These are phyloP conservation scores for Sminthopsis crassicaudata DNA, from an alignment of 2,113 vertebrate species.

Conservation along the genomic window DNA sequence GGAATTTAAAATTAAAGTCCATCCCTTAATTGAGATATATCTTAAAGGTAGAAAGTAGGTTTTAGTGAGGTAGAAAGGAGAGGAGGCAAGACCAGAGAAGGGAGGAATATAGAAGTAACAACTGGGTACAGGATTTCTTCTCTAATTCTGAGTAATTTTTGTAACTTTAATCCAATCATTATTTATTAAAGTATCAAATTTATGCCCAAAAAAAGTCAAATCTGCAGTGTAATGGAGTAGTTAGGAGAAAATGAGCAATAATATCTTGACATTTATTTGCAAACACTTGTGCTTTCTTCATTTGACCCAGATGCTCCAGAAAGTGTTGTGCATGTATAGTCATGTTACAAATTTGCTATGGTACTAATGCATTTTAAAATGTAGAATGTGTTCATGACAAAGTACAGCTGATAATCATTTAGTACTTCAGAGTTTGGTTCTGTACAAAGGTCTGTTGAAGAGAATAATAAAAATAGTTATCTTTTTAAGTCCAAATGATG, in stretches of 20 bases:
- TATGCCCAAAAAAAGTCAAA: conserved; percentile 19
- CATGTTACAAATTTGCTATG: not conserved
- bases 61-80: not conserved
- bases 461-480: conserved; percentile 23
- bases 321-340: not conserved
- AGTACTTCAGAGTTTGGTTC: not conserved
- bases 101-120: not conserved
- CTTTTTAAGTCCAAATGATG: too few species aligned
- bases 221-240: not conserved
- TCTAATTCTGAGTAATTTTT: not conserved
- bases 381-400: not conserved
- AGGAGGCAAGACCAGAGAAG: not conserved
- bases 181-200: not conserved
- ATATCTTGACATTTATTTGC: conserved; percentile 46
- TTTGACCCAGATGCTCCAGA: conserved; percentile 29
- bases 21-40: not conserved
- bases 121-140: not conserved
- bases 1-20: not conserved
- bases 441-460: not conserved
- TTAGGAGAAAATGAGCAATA: conserved; percentile 19
- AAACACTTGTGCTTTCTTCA: conserved; percentile 47
- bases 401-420: not conserved
- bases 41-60: not conserved
- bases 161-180: not conserved
- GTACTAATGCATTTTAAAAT: conserved; percentile 34